These are phyloP conservation scores for Mesocricetus auratus DNA, from an alignment of 2,113 vertebrate genomes.

Conservation along the genomic window DNA sequence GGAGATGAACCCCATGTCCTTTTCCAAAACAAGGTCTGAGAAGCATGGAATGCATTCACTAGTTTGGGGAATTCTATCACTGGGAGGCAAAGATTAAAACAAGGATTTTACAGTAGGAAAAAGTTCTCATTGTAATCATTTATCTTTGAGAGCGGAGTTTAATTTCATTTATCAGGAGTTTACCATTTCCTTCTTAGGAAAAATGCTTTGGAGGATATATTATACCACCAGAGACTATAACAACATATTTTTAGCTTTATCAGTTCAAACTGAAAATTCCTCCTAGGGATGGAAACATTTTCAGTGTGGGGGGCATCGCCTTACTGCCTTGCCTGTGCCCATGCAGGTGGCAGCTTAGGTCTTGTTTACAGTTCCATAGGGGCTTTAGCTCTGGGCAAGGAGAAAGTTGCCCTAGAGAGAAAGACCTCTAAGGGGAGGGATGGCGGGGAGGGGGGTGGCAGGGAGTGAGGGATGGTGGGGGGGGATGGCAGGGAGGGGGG, in stretches of 20 bases:
- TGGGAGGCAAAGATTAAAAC: slow-evolving; percentile 84
- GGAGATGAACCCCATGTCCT: slow-evolving; percentile 82
- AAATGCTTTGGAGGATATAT: slow-evolving; percentile 57
- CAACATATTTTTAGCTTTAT: slow-evolving; percentile 66
- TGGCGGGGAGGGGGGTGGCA: too few relatives aligned
- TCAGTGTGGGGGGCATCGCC: neutral
- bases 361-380: neutral
- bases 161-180: slow-evolving; percentile 67
- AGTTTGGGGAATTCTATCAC: slow-evolving; percentile 80
- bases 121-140: slow-evolving; percentile 84
- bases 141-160: slow-evolving; percentile 68
- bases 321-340: neutral
- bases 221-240: slow-evolving; percentile 59
- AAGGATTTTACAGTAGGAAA: slow-evolving; percentile 84
- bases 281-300: slow-evolving; percentile 47
- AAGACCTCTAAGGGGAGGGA: neutral
- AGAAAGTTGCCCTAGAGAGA: neutral
- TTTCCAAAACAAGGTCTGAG: slow-evolving; percentile 80
- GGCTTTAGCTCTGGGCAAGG: neutral
- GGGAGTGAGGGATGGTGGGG: too few relatives aligned
- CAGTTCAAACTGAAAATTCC: slow-evolving; percentile 60
- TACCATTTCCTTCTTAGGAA: slow-evolving; percentile 75
- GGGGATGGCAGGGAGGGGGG: too few relatives aligned
- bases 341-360: neutral
- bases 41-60: slow-evolving; percentile 86